Conservation (phyloP, 2,888 invertebrate genomes). For the Parnassius smintheus region DNA sequence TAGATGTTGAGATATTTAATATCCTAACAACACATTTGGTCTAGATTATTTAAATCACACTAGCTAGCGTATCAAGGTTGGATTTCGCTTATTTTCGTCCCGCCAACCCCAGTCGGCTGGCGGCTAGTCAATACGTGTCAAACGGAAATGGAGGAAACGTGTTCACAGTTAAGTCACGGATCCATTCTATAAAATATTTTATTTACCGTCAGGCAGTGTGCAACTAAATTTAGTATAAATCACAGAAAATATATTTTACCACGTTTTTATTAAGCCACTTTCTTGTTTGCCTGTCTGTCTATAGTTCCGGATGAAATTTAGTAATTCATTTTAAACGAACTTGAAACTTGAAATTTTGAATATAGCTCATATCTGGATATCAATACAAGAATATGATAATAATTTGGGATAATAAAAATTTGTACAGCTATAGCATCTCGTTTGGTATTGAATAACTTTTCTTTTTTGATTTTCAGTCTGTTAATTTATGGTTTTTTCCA, state of each 20-base stretch:
- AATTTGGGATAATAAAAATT: too few species aligned
- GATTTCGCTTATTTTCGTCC: conserved; percentile 14
- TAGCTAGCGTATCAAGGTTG: neutral
- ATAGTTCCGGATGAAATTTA: too few species aligned
- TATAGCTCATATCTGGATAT: too few species aligned
- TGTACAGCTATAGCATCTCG: too few species aligned
- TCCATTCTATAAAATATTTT: neutral
- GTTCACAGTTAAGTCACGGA: conserved; percentile 31
- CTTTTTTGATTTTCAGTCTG: conserved; percentile 1
- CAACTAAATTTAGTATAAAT: conserved; percentile 1
- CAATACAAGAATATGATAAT: too few species aligned
- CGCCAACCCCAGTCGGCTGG: conserved; percentile 32
- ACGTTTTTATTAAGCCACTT: too few species aligned
- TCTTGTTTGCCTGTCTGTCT: too few species aligned
- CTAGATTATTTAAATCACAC: too few species aligned
- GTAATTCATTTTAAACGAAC: too few species aligned
- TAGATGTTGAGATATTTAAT: too few species aligned
- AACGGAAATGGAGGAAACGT: conserved; percentile 51
- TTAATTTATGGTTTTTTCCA: conserved; percentile 20
- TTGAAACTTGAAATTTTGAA: too few species aligned
- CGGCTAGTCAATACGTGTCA: conserved; percentile 51
- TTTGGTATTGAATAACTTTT: neutral
- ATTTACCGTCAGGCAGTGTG: conserved; percentile 5
- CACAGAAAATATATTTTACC: neutral
- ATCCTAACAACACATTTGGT: too few species aligned